A percentile compares a stretch with the other conserved stretches of the same genome.
Evolutionary conservation across 2,113 vertebrate species (phyloP).

Genomic region (Hemiprocne comata): DNA sequence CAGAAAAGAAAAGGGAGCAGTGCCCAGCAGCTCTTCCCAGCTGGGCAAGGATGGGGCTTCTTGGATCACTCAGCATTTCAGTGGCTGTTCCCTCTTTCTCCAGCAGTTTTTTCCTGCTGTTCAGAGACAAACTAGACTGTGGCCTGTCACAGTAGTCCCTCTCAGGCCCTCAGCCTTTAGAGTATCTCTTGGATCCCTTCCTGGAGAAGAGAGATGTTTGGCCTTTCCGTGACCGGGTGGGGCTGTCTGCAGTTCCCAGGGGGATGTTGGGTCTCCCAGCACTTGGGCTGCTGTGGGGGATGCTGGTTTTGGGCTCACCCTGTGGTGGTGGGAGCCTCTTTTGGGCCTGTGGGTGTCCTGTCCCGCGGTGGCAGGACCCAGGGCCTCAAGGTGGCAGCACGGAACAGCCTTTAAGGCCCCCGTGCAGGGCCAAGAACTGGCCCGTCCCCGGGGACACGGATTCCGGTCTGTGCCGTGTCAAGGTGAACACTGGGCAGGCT

Average conservation of each 20-base stretch:
- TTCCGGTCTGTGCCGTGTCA: rapidly evolving
- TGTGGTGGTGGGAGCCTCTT: rapidly evolving
- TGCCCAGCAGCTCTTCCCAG: background rate
- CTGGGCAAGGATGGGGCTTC: rapidly evolving
- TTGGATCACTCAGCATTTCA: rapidly evolving
- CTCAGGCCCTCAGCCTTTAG: rapidly evolving
- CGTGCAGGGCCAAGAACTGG: background rate
- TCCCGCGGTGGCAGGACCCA: background rate
- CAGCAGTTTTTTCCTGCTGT: background rate
- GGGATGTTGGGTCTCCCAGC: background rate
- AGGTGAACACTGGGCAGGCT: rapidly evolving
- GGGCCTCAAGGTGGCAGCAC: conserved; percentile 59
- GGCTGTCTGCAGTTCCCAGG: rapidly evolving
- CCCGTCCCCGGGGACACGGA: rapidly evolving
- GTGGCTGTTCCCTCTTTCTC: background rate
- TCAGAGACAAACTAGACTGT: rapidly evolving
- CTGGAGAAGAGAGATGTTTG: rapidly evolving
- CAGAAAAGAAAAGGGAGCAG: background rate
- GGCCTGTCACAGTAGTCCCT: background rate
- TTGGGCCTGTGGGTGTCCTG: rapidly evolving
- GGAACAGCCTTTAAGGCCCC: background rate
- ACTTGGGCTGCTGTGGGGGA: rapidly evolving
- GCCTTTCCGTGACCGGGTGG: background rate
- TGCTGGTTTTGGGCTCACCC: background rate
- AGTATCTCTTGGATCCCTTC: rapidly evolving